Conservation (phyloP, 2,888 invertebrate genomes). For the Polydrusus tereticollis region DNA sequence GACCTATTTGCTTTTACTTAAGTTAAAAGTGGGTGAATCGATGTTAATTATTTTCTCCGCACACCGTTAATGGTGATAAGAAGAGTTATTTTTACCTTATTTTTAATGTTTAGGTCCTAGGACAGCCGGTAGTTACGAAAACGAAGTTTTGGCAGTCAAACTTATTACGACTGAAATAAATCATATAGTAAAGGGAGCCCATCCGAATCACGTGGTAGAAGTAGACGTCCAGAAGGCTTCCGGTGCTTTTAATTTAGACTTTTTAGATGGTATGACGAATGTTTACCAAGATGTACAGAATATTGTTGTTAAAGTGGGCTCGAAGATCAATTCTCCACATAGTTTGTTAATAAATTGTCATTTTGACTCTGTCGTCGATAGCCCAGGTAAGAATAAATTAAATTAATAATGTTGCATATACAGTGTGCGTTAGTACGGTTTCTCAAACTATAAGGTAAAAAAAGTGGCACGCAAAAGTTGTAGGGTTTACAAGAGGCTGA, state of each 20-base stretch:
- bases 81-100: no score
- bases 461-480: no score
- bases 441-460: no score
- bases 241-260: conserved; percentile 78
- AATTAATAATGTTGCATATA: no score
- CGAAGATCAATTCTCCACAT: conserved; percentile 69
- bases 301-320: conserved; percentile 76
- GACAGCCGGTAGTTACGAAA: conserved; percentile 77
- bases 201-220: conserved; percentile 67
- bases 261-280: conserved; percentile 80
- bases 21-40: no score
- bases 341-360: conserved; percentile 83
- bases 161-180: conserved; percentile 67
- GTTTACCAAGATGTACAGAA: conserved; percentile 79
- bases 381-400: conserved; percentile 77
- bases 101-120: conserved; percentile 68
- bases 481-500: no score
- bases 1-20: no score
- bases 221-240: conserved; percentile 75
- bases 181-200: conserved; percentile 66
- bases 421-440: no score
- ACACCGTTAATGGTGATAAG: no score
- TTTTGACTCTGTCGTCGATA: conserved; percentile 80
- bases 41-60: no score
- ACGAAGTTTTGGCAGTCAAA: conserved; percentile 73